Percentiles rank a stretch among this genome's conserved stretches.
Conservation (phyloP, 2,113 vertebrate species). For the Mellivora capensis region DNA sequence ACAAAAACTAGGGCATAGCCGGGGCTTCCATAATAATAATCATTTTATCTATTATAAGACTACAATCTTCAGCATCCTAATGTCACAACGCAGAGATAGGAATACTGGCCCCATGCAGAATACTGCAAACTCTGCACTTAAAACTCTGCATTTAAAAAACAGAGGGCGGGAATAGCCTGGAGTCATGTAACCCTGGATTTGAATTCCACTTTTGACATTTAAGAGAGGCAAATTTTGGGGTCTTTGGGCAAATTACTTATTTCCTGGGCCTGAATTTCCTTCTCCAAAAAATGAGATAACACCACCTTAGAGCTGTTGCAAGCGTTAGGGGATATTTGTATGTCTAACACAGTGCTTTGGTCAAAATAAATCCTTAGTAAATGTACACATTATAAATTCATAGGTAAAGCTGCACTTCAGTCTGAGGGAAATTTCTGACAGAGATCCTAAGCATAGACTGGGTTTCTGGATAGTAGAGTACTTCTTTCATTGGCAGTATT, state of each 20-base stretch:
- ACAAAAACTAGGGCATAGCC: neutral
- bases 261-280: neutral
- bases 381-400: neutral
- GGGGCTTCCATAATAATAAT: neutral
- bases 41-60: neutral
- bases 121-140: neutral
- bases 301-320: neutral
- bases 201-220: neutral
- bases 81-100: neutral
- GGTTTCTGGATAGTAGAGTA: neutral
- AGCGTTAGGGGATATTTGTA: neutral
- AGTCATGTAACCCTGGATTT: neutral
- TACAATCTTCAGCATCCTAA: neutral
- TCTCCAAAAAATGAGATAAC: neutral
- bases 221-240: neutral
- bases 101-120: neutral
- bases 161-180: rapidly evolving
- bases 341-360: neutral
- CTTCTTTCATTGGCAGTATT: neutral
- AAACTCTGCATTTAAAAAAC: neutral
- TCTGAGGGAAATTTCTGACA: neutral
- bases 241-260: neutral
- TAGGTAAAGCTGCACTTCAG: neutral
- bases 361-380: neutral
- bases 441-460: neutral